Base-by-base conservation (phyloP, 1,140 invertebrate genomes). In the Metaphire vulgaris region DNA sequence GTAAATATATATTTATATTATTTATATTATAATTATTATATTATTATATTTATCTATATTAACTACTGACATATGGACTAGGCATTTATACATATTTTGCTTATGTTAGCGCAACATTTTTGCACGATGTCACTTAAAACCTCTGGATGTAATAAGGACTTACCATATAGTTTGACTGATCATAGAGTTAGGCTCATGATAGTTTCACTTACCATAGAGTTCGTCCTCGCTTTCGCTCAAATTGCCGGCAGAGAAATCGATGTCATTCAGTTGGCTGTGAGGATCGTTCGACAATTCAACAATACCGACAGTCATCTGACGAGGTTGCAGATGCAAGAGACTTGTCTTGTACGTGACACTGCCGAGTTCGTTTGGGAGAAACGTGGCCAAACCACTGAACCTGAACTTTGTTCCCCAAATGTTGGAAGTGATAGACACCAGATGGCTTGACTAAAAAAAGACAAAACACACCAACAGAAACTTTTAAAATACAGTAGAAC, bases 381-480 rank as follows among this genome's bases (percentile, higher is more conserved):
- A 86, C 81, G 92, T 90, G 29, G 92, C 91, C 74, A 95, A 87
- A 1, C 95, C 95, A 82, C 95, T 92, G 82, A 99, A 93, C 89
- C 97, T 96, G 85, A 99, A 99, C 87, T 97, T 97, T 12, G 97
- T 99, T 41, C 97, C 97, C 96, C 97, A 99, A 81, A 99, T 97
- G 86, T 99, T 99, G 1, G 97, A 99, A 33, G 94, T 95, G 1
- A 99, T 95, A 88, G 97, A 93, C 26, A 97, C 93, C 0, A 73
- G 41, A 41, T 73, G 72, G 16, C 30, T 33, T 16, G 72, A 16
- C 72, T 73, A 30, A n/a, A n/a, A n/a, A n/a, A n/a, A n/a, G n/a
- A n/a, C n/a, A n/a, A n/a, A n/a, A n/a, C n/a, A n/a, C n/a, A n/a
- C n/a, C n/a, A n/a, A n/a, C n/a, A n/a, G n/a, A n/a, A n/a, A n/a